Evolutionary conservation across 2,888 invertebrate species (phyloP).

Genomic region (Ormia ochracea): DNA sequence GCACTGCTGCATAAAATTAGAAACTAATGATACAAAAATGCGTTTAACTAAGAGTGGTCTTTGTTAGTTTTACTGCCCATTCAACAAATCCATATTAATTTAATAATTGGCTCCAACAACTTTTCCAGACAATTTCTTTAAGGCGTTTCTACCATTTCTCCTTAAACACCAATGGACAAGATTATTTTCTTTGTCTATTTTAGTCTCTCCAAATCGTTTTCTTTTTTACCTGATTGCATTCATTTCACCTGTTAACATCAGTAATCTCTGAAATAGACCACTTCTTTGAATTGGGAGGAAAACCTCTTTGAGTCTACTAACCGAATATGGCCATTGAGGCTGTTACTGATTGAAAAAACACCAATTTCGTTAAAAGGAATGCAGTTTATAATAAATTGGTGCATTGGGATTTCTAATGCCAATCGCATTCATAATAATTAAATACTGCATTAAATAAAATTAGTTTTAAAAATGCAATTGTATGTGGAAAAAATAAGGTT

Average conservation of each 20-base stretch:
- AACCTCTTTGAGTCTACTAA: conserved; percentile 26
- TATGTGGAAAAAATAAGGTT: conserved; percentile 25
- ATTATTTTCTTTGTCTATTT: conserved; percentile 39
- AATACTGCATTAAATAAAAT: conserved; percentile 18
- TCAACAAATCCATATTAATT: conserved; percentile 44
- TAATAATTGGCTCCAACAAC: conserved; percentile 43
- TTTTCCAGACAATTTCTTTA: conserved; percentile 26
- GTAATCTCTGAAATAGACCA: conserved; percentile 25
- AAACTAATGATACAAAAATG: conserved; percentile 57
- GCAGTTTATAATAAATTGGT: conserved; percentile 59
- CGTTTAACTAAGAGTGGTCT: conserved; percentile 55
- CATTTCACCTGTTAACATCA: conserved; percentile 41
- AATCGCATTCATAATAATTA: not conserved
- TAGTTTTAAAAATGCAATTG: conserved; percentile 30
- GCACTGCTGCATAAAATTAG: conserved; percentile 47
- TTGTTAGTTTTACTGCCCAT: not conserved
- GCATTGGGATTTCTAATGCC: conserved; percentile 53
- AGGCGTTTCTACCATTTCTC: conserved; percentile 23
- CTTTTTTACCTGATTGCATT: not conserved
- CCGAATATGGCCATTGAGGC: conserved; percentile 39
- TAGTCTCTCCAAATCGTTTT: not conserved
- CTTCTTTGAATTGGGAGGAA: not conserved
- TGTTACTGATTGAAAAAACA: conserved; percentile 43
- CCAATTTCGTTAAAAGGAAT: conserved; percentile 49
- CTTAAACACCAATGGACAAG: conserved; percentile 24